Evolutionary conservation across 2,797 vertebrate species (phyloP), one percentile per base, ranked within the genome.

Genomic region (Tragopan temminckii): DNA sequence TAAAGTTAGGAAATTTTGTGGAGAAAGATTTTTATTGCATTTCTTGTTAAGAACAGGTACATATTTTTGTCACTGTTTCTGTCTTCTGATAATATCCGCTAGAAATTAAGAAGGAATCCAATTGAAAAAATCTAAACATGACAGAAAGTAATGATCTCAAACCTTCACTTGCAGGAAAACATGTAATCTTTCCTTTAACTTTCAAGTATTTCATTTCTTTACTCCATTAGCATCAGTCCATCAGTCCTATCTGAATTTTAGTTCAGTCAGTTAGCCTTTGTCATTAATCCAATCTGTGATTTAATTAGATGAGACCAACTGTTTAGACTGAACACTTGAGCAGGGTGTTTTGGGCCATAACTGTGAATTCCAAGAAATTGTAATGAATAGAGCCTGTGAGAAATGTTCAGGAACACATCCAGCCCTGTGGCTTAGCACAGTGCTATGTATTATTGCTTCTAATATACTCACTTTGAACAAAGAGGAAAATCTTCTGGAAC

Each of bases 301-400:
- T 89, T 90, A 71, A 88, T 89, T 45, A 83, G n/a, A 68, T 72
- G 66, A 93, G 93, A 78, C 27, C 35, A 80, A 62, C 33, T 58
- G 23, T 45, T 94, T 57, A 79, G 24, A 78, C 0, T 72, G 38
- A 86, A 46, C 62, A 53, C n/a, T 19, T 72, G 27, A 78, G 25
- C 13, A 43, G n/a, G 1, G 11, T 88, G 18, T 48, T 89, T 83
- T 43, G 38, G 59, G n/a, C 15, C 13, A 17, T 53, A 86, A 68
- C 20, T 36, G 11, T 55, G 35, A 80, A 67, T 72, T 74, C 59
- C 29, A 23, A 80, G 52, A 11, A 77, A 36, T 40, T 10, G 29
- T 21, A 69, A n/a, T 23, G 3, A 84, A 27, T 4, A 85, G 19
- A 55, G 15, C 1, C 27, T 40, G 38, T 27, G 17, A 67, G 71